A percentile compares a stretch with the other conserved stretches of the same genome.
These are phyloP conservation scores for Thelaira solivaga DNA, from an alignment of 2,888 invertebrate species.

Conservation along the genomic window DNA sequence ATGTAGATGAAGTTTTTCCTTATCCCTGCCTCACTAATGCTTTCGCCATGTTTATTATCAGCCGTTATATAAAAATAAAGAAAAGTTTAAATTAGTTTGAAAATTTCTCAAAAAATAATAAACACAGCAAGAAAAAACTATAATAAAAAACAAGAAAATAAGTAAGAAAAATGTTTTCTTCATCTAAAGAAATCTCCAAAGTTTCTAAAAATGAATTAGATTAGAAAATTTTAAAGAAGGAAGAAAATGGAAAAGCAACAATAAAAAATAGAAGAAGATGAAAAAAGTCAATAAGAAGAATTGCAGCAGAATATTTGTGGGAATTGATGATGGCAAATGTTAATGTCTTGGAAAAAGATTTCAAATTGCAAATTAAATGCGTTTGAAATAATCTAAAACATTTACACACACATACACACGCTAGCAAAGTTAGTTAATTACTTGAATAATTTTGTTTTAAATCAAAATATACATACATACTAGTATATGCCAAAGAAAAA, in stretches of 20 bases:
- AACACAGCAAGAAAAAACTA: constrained; percentile 23
- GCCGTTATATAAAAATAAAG: constrained; percentile 1
- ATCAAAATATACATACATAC: background rate
- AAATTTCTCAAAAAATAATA: constrained; percentile 42
- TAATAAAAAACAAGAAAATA: background rate
- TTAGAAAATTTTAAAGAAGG: constrained; percentile 21
- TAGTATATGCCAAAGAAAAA: too few species aligned
- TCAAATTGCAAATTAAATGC: constrained; percentile 42
- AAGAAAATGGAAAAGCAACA: background rate
- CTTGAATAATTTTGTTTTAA: background rate
- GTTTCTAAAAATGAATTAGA: constrained; percentile 52
- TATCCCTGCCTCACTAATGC: background rate
- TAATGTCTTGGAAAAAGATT: constrained; percentile 49
- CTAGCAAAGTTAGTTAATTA: constrained; percentile 12
- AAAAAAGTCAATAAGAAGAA: background rate
- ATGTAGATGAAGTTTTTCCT: constrained; percentile 24
- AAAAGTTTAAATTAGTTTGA: constrained; percentile 51
- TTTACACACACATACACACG: background rate
- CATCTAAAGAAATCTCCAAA: constrained; percentile 47
- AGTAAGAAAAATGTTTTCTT: constrained; percentile 17
- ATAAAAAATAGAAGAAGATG: background rate
- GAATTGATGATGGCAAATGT: constrained; percentile 47
- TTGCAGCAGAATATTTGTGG: constrained; percentile 45
- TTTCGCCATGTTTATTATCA: background rate
- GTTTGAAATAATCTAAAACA: background rate